These are phyloP conservation scores for Plestiodon gilberti DNA, from an alignment of 2,113 vertebrate species.

Conservation along the genomic window DNA sequence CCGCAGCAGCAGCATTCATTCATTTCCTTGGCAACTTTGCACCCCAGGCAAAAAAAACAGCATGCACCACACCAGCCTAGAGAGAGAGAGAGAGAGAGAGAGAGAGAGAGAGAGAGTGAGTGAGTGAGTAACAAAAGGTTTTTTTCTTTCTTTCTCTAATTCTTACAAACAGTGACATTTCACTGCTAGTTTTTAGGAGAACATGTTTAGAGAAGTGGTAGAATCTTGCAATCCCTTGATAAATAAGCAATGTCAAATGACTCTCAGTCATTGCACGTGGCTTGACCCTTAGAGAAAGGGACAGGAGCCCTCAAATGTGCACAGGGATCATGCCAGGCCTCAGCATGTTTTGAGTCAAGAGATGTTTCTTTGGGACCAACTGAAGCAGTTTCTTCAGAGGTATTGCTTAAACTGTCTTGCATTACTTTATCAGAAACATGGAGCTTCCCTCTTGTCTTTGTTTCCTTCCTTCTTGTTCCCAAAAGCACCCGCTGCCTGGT, in stretches of 20 bases:
- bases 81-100: too few relatives aligned
- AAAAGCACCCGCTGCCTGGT: background rate
- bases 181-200: background rate
- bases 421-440: background rate
- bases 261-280: too few relatives aligned
- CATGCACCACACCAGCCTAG: constrained; percentile 76
- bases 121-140: too few relatives aligned
- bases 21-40: constrained; percentile 81
- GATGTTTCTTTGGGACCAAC: too few relatives aligned
- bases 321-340: too few relatives aligned
- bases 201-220: background rate
- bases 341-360: too few relatives aligned
- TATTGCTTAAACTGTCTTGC: background rate
- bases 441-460: too few relatives aligned
- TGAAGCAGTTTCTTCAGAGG: background rate
- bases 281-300: too few relatives aligned
- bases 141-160: background rate
- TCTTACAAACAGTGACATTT: background rate
- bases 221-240: background rate
- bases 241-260: too few relatives aligned
- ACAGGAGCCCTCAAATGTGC: too few relatives aligned
- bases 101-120: too few relatives aligned
- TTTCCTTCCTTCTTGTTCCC: background rate
- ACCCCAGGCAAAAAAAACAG: constrained; percentile 73
- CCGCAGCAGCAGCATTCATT: constrained; percentile 85